These are phyloP conservation scores for Steinernema feltiae DNA, from an alignment of 1,140 invertebrate species.

Conservation along the genomic window DNA sequence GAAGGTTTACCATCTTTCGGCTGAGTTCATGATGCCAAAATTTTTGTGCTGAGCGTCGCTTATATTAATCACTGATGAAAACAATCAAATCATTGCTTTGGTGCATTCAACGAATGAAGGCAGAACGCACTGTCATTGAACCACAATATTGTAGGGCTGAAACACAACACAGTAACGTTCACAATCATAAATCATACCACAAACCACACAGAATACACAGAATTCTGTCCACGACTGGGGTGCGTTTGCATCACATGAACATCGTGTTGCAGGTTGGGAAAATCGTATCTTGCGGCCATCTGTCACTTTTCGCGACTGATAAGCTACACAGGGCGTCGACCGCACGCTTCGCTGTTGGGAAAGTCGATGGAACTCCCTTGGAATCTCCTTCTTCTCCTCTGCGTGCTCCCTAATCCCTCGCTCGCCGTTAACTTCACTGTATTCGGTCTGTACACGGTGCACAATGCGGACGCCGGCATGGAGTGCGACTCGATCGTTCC, in stretches of 20 bases:
- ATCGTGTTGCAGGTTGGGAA: slow-evolving; percentile 9
- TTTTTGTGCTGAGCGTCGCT: neutral
- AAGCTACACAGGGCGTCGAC: neutral
- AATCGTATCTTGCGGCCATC: neutral
- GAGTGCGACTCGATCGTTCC: slow-evolving; percentile 17
- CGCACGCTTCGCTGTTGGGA: neutral
- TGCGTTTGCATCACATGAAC: too few species aligned
- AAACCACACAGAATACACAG: too few species aligned
- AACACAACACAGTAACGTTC: too few species aligned
- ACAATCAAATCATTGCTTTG: too few species aligned
- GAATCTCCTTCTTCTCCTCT: neutral
- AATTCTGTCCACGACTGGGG: too few species aligned
- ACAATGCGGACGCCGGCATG: slow-evolving; percentile 10
- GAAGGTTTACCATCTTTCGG: slow-evolving; percentile 15
- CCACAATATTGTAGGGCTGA: too few species aligned
- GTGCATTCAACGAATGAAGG: too few species aligned
- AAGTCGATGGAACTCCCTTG: neutral
- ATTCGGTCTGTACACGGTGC: slow-evolving; percentile 11
- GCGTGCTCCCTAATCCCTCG: neutral
- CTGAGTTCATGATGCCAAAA: slow-evolving; percentile 4
- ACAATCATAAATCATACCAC: too few species aligned
- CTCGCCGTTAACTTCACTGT: neutral
- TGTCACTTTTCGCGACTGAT: neutral
- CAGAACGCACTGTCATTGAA: too few species aligned
- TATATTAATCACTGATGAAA: too few species aligned